Base-by-base conservation (phyloP, 2,113 vertebrate species). In the Chaenogobius annularis region DNA sequence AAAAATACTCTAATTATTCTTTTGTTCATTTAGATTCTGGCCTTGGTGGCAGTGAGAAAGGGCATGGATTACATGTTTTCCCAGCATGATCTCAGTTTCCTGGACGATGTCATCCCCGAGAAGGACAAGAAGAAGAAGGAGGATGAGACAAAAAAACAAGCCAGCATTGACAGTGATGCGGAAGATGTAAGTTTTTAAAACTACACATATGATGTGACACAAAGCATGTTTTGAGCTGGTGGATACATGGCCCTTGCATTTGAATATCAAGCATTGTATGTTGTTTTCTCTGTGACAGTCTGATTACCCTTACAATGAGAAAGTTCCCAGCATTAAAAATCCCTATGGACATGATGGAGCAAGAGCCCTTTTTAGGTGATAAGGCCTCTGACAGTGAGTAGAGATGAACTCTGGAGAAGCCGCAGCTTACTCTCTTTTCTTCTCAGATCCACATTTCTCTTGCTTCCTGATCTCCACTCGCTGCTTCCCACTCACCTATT, bases 41-140 rank as follows among this genome's bases (percentile, higher is more conserved):
- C 98, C 2, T 94, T 99, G 14, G 97, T 99, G 7, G 97, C 96
- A 3, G 98, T 99, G 87, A 94, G 98, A 87, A 99, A 96, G 83
- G 95, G 93, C 43, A 96, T 99, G 98, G 98, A 99, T 89, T 98
- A 95, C 92, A 75, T 98, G 91, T 98, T 98, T 91, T 96, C 97
- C 47, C 98, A 99, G 90, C 95, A 98, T 0, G 96, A 99, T 83
- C 94, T 99, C 74, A 93, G 98, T 87, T 99, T 97, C 88, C 94
- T 99, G 13, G 98, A 99, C 0, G 98, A 99, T 20, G 94, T 99
- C 75, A 99, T 99, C 91, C 98, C 98, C 61, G 98, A 99, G 91
- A 99, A 99, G 83, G 98, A 99, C 87, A 99, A 99, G 94, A 99
- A 99, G 78, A 99, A 99, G 92, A 99, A 97, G 62, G 98, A 99